phyloP scores from a whole-genome alignment of 2,797 vertebrate species.

The Eleutherodactylus coqui region DNA sequence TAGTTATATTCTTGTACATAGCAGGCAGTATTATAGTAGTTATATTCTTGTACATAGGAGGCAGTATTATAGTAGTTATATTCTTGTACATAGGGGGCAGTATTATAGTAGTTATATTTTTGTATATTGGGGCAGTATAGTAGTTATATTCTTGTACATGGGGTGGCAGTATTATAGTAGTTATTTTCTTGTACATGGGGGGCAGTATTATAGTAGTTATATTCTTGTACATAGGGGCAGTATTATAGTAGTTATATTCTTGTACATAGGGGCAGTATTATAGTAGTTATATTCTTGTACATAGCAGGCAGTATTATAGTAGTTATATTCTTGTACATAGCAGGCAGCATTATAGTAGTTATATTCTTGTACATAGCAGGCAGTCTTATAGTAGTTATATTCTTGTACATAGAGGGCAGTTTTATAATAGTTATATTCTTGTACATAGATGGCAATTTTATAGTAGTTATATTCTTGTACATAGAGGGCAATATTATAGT shows the following conservation, averaged over 20 bases:
- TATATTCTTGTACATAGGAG: too few species aligned
- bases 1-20: too few species aligned
- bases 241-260: too few species aligned
- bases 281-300: not conserved
- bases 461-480: not conserved
- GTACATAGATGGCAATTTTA: not conserved
- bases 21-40: too few species aligned
- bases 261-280: not conserved
- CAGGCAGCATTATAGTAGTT: not conserved
- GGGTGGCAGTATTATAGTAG: slow-evolving; percentile 2
- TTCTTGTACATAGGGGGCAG: not conserved
- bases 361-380: not conserved
- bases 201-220: too few species aligned
- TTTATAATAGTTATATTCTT: not conserved
- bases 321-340: not conserved
- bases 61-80: not conserved
- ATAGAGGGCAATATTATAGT: not conserved
- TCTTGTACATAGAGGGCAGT: not conserved
- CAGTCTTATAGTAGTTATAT: slow-evolving; percentile 7
- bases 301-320: not conserved
- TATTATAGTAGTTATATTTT: too few species aligned
- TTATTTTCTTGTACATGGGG: not conserved
- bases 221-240: too few species aligned
- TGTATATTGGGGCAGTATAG: not conserved
- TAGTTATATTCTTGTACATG: slow-evolving; percentile 7